A percentile compares a stretch with the other conserved stretches of the same genome.
phyloP scores from a whole-genome alignment of 2,797 vertebrate genomes.

The Rachycentron canadum region DNA sequence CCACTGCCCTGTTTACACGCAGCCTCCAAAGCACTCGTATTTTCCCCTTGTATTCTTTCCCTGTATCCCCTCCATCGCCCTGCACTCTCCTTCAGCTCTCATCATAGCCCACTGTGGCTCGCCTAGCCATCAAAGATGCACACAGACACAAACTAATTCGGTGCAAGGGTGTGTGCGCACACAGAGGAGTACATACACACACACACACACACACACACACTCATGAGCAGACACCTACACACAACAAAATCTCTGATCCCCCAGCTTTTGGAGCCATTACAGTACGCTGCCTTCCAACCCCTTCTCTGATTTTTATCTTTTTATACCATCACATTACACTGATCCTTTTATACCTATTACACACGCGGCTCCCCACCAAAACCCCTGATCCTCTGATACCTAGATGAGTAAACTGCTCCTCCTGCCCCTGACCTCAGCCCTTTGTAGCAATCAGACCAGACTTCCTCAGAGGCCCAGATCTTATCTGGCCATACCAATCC shows the following conservation, averaged over 20 bases:
- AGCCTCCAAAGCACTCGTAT: conserved; percentile 76
- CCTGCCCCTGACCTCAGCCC: conserved; percentile 84
- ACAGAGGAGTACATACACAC: conserved; percentile 27
- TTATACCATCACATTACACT: conserved; percentile 84
- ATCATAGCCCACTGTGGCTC: conserved; percentile 54
- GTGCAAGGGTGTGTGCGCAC: conserved; percentile 33
- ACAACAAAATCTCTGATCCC: conserved; percentile 79
- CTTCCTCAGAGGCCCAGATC: conserved; percentile 84
- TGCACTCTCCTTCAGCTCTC: conserved; percentile 50
- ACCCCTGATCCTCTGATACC: conserved; percentile 84
- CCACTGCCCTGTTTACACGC: conserved; percentile 83
- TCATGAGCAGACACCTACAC: conserved; percentile 49
- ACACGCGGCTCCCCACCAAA: conserved; percentile 76
- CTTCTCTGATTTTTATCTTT: conserved; percentile 83
- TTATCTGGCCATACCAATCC: conserved; percentile 83
- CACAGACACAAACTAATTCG: conserved; percentile 46
- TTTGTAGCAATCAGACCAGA: conserved; percentile 86
- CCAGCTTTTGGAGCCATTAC: conserved; percentile 80
- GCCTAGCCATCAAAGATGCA: conserved; percentile 63
- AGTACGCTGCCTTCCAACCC: conserved; percentile 74
- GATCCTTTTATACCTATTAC: conserved; percentile 86
- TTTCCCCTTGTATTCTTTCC: conserved; percentile 55
- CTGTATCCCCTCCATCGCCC: conserved; percentile 55
- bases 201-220: conserved; percentile 36
- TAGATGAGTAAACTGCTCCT: conserved; percentile 83